Evolutionary conservation across 2,888 invertebrate genomes (phyloP).

Genomic region (Aphidoletes aphidimyza): DNA sequence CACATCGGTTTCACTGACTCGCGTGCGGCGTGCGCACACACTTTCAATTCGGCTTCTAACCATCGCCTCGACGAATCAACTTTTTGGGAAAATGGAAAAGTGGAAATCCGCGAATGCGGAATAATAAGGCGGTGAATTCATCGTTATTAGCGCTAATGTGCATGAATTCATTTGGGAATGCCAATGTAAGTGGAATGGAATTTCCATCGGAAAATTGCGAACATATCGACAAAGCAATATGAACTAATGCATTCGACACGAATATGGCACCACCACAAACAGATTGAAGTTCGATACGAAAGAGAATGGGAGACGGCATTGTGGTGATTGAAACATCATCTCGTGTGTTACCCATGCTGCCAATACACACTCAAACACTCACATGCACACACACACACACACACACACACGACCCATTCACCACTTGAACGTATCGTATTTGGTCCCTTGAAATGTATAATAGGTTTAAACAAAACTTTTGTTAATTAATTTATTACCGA

Average conservation of each 20-base stretch:
- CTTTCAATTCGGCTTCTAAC: neutral
- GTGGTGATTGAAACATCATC: neutral
- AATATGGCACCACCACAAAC: neutral
- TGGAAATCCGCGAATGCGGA: neutral
- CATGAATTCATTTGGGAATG: conserved; percentile 26
- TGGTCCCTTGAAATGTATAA: conserved; percentile 36
- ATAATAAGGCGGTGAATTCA: conserved; percentile 24
- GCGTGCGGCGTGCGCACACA: no score
- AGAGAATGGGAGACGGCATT: neutral
- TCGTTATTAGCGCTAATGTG: conserved; percentile 26
- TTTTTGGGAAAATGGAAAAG: neutral
- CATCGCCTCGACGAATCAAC: neutral
- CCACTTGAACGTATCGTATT: conserved; percentile 1
- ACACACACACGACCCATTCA: no score
- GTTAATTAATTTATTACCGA: conserved; percentile 43
- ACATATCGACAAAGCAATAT: neutral
- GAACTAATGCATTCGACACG: neutral
- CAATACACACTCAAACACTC: no score
- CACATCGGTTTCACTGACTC: neutral
- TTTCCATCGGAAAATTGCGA: neutral
- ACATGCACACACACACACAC: no score
- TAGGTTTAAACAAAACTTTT: conserved; percentile 32
- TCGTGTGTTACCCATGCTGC: no score
- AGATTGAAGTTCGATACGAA: conserved; percentile 31
- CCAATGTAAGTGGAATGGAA: neutral